These are phyloP conservation scores for Graphium colonna DNA, from an alignment of 2,888 invertebrate species.

Conservation along the genomic window DNA sequence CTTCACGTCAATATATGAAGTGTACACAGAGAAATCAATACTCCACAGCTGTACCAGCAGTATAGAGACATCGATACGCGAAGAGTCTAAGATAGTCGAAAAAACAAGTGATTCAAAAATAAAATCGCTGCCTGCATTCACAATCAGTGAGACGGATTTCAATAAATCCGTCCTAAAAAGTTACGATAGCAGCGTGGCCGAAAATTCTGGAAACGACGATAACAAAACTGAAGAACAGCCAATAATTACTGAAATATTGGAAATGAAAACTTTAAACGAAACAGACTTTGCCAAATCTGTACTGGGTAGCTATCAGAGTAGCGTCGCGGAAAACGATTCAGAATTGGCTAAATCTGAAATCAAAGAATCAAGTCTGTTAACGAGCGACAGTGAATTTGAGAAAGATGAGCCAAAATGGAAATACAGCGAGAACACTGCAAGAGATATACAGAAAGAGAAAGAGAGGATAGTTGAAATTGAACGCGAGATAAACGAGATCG, in stretches of 20 bases:
- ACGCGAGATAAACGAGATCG: slow-evolving; percentile 67
- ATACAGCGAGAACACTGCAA: slow-evolving; percentile 33
- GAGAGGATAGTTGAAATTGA: slow-evolving; percentile 66
- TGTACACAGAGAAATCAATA: slow-evolving; percentile 53
- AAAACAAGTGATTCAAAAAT: slow-evolving; percentile 28
- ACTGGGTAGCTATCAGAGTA: slow-evolving; percentile 32
- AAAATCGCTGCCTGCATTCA: slow-evolving; percentile 47
- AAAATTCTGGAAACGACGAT: slow-evolving; percentile 25
- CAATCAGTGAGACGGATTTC: slow-evolving; percentile 49
- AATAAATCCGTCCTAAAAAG: slow-evolving; percentile 51
- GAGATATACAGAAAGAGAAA: slow-evolving; percentile 59
- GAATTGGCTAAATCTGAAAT: slow-evolving; percentile 28
- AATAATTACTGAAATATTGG: no score
- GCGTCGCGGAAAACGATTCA: slow-evolving; percentile 40
- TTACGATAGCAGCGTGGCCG: slow-evolving; percentile 33
- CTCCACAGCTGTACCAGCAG: slow-evolving; percentile 61
- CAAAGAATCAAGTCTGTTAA: slow-evolving; percentile 54
- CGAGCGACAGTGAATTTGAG: slow-evolving; percentile 64
- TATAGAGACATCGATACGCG: slow-evolving; percentile 39
- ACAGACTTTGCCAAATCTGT: slow-evolving; percentile 56
- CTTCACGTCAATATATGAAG: slow-evolving; percentile 53
- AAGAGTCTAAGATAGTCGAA: slow-evolving; percentile 9
- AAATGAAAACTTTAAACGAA: slow-evolving; percentile 41
- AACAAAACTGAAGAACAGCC: not conserved
- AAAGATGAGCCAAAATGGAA: slow-evolving; percentile 37